These are phyloP conservation scores for Epinotia demarniana DNA, from an alignment of 2,888 invertebrate genomes.

Conservation along the genomic window DNA sequence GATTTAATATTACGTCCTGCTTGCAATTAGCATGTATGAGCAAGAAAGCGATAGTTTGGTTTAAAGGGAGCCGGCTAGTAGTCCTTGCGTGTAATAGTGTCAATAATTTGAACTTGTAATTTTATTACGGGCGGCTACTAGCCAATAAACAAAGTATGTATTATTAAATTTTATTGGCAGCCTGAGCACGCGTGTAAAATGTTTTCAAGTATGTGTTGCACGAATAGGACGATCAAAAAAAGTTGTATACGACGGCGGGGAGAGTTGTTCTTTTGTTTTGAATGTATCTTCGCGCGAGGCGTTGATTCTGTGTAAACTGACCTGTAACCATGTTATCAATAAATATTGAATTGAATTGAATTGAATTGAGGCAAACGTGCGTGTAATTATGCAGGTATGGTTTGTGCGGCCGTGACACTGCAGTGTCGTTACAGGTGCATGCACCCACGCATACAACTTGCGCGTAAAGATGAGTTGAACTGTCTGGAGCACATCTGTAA, in stretches of 20 bases:
- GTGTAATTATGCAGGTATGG: too few relatives aligned
- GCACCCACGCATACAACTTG: too few relatives aligned
- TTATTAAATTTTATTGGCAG: conserved; percentile 12
- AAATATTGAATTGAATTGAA: too few relatives aligned
- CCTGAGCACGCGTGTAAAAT: conserved; percentile 20
- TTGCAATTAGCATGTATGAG: conserved; percentile 42
- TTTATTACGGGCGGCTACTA: conserved; percentile 27
- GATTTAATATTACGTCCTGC: conserved; percentile 40
- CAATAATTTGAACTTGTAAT: conserved; percentile 42
- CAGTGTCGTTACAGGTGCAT: too few relatives aligned
- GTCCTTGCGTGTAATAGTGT: conserved; percentile 47
- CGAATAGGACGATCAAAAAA: neutral
- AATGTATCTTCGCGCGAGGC: too few relatives aligned
- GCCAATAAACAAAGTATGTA: conserved; percentile 21
- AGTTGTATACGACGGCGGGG: too few relatives aligned
- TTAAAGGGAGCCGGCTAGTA: conserved; percentile 3
- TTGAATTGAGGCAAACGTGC: neutral
- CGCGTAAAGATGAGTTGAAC: too few relatives aligned
- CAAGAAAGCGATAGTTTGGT: conserved; percentile 24
- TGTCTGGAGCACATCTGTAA: too few relatives aligned
- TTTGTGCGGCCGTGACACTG: too few relatives aligned
- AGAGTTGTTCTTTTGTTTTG: too few relatives aligned
- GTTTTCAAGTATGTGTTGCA: neutral
- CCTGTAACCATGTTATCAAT: too few relatives aligned
- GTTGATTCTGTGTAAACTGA: too few relatives aligned